Evolutionary conservation across 2,797 vertebrate species (phyloP), one percentile per base, ranked within the genome.

Genomic region (Todus mexicanus): DNA sequence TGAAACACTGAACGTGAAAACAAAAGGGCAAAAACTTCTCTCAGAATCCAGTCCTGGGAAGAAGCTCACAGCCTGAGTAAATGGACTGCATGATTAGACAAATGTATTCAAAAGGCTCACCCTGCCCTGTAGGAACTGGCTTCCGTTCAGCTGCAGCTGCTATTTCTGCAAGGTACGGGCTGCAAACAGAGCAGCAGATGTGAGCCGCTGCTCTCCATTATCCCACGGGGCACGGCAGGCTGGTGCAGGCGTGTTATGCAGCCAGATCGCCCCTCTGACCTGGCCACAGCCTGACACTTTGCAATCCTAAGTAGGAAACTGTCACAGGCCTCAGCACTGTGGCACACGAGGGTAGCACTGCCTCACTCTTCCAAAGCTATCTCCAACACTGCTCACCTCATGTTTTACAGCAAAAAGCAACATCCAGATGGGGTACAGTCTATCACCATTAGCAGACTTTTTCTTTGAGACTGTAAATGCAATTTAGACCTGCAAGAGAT

Each of bases 311-410:
- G 21, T 0, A 7, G 35, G 40, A 20, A 42, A 7, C 13, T 1
- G 15, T 3, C 47, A 3, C 20, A 11, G 33, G 23, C 29, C 66
- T 26, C 37, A 7, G 57, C 26, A 2, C 56, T 10, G 29, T 2
- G 50, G 40, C 42, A 63, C 3, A 1, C 2, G 5, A 25, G 43
- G 37, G 17, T 14, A 48, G 21, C 13, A 3, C 37, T 26, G 25
- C 45, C 27, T 22, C 2, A 2, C 25, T 25, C 45, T 26, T 21
- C n/a, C 75, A 63, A 3, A 0, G 3, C n/a, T 33, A 47, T 5
- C 57, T 20, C 61, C 61, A 31, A 5, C 18, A 4, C 26, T 0
- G 2, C 13, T 17, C 20, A 35, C 7, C 3, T 1, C 0, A 1
- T 1, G 9, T 9, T 37, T n/a, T 12, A 27, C 7, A 68, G 53